These are phyloP conservation scores for silkworm (Bombyx mori) DNA, from an alignment of 1,140 invertebrate species.

Conservation along the genomic window ASM3026992v2 NC_085122.1:459501-460000, in stretches of 20 bases:
- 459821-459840: slow-evolving; percentile 15
- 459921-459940: slow-evolving; percentile 15
- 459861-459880: slow-evolving; percentile 15
- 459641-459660: background rate
- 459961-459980: slow-evolving; percentile 8
- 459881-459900: slow-evolving; percentile 7
- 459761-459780: background rate
- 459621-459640: background rate
- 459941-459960: slow-evolving; percentile 19
- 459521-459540: background rate
- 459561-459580: background rate
- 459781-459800: slow-evolving; percentile 10
- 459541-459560: background rate
- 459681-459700: background rate
- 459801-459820: slow-evolving; percentile 11
- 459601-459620: background rate
- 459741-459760: background rate
- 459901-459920: slow-evolving; percentile 16
- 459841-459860: slow-evolving; percentile 18
- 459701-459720: background rate
- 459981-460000: too few relatives aligned
- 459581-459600: background rate
- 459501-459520: slow-evolving; percentile 1
- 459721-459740: background rate
- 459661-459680: background rate